phyloP scores from a whole-genome alignment of 2,113 vertebrate species.

The Oreotrochilus melanogaster region DNA sequence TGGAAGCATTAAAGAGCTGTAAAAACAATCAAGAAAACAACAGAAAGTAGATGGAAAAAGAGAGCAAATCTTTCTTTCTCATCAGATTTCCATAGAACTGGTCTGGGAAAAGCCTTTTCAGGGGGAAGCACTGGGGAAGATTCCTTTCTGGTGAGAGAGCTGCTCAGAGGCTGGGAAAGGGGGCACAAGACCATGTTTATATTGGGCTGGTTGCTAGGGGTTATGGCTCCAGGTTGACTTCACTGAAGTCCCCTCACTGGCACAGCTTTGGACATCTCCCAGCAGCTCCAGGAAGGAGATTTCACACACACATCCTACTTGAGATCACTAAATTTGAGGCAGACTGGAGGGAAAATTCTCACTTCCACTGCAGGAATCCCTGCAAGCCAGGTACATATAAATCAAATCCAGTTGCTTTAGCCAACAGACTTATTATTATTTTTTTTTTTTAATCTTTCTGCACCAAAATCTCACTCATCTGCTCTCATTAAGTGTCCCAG shows the following conservation, averaged over 20 bases:
- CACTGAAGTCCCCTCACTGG: neutral
- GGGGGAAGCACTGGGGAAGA: neutral
- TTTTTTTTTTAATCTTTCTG: neutral
- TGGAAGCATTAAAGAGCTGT: neutral
- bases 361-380: neutral
- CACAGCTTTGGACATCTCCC: neutral
- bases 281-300: neutral
- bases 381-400: neutral
- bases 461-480: neutral
- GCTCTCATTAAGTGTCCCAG: neutral
- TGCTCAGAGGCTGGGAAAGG: neutral
- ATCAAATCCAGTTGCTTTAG: neutral
- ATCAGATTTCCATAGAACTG: neutral
- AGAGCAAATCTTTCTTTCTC: neutral
- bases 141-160: neutral
- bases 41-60: neutral
- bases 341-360: neutral
- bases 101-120: neutral
- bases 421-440: neutral
- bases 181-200: conserved; percentile 30
- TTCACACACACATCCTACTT: neutral
- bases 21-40: neutral
- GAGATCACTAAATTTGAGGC: neutral
- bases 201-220: neutral
- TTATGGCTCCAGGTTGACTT: conserved; percentile 31